These are phyloP conservation scores for Petrocephalus zakoni DNA, from an alignment of 2,113 vertebrate genomes.

Conservation along the genomic window DNA sequence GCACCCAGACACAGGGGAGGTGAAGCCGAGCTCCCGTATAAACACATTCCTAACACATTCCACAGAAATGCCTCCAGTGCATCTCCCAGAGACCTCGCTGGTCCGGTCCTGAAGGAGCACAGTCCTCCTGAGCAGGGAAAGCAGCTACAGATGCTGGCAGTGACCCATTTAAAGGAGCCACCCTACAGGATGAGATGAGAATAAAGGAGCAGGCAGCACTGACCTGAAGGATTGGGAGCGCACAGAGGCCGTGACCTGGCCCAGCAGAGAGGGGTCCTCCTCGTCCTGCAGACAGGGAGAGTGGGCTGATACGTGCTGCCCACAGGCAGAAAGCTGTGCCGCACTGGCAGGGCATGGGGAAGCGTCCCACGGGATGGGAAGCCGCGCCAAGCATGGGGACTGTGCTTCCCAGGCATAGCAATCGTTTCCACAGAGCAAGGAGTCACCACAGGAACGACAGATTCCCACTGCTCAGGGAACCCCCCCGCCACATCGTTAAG, in stretches of 20 bases:
- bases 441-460: not conserved
- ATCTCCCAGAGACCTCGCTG: not conserved
- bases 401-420: not conserved
- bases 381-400: not conserved
- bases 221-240: constrained; percentile 62
- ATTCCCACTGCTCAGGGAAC: not conserved
- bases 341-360: not conserved
- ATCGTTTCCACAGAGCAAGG: not conserved
- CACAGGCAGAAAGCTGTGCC: not conserved
- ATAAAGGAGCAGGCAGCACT: not conserved
- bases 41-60: not conserved
- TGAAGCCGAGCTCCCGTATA: not conserved
- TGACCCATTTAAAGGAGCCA: not conserved
- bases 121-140: not conserved
- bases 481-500: not conserved
- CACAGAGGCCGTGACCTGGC: constrained; percentile 56
- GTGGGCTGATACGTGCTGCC: constrained; percentile 8
- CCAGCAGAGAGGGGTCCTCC: constrained; percentile 48
- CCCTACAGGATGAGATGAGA: not conserved
- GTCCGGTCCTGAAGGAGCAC: not conserved
- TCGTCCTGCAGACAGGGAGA: constrained; percentile 28
- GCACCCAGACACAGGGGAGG: not conserved
- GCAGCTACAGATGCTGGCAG: not conserved
- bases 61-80: not conserved
- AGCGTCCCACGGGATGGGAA: not conserved